Evolutionary conservation across 2,888 invertebrate genomes (phyloP).

Genomic region (Perithous albicinctus): DNA sequence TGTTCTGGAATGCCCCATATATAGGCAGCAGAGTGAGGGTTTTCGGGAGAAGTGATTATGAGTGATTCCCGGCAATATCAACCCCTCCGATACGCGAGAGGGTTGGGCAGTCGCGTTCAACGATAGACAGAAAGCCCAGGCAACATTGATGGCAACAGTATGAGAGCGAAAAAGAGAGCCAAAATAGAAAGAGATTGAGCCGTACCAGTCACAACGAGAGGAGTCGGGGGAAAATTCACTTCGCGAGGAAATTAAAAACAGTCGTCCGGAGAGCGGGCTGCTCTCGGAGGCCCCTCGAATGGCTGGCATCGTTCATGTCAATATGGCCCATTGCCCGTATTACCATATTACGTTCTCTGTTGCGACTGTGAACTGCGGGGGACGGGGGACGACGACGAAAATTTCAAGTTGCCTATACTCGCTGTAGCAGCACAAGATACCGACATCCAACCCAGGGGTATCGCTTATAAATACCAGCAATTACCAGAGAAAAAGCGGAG

Average conservation of each 20-base stretch:
- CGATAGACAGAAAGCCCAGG: slow-evolving; percentile 46
- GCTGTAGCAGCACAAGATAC: slow-evolving; percentile 36
- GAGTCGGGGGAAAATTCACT: slow-evolving; percentile 81
- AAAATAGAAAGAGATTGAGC: slow-evolving; percentile 58
- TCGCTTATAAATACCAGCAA: slow-evolving; percentile 85
- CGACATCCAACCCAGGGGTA: slow-evolving; percentile 73
- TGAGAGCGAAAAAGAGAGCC: slow-evolving; percentile 24
- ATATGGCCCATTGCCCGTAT: slow-evolving; percentile 85
- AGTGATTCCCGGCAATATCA: slow-evolving; percentile 84
- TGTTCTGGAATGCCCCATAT: no score
- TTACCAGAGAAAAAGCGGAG: slow-evolving; percentile 79
- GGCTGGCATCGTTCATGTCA: slow-evolving; percentile 85
- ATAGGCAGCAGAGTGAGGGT: slow-evolving; percentile 37
- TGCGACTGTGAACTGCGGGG: slow-evolving; percentile 70
- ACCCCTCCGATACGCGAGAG: slow-evolving; percentile 77
- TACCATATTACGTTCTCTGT: slow-evolving; percentile 83
- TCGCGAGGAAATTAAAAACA: slow-evolving; percentile 84
- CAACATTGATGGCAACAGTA: slow-evolving; percentile 40
- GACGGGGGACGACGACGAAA: slow-evolving; percentile 47
- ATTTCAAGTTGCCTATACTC: slow-evolving; percentile 45
- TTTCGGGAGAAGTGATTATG: slow-evolving; percentile 79
- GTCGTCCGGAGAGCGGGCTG: slow-evolving; percentile 79
- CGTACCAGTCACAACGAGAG: slow-evolving; percentile 48
- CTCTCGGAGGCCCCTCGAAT: slow-evolving; percentile 80
- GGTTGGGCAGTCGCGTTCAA: slow-evolving; percentile 46